Conservation (phyloP, 2,888 invertebrate species). For the Minunthozetes semirufus region DNA sequence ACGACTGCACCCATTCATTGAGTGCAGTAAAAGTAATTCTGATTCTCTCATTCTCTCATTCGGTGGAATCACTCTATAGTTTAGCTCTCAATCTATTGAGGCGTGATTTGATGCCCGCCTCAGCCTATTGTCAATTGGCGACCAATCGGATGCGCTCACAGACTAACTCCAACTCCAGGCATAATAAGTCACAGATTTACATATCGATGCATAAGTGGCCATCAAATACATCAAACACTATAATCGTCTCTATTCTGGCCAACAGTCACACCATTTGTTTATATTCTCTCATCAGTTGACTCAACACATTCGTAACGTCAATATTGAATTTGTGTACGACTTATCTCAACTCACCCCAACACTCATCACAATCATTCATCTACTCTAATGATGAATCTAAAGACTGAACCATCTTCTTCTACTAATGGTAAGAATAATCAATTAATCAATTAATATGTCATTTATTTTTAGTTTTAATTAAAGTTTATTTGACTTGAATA, state of each 20-base stretch:
- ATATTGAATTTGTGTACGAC: too few relatives aligned
- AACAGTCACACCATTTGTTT: background rate
- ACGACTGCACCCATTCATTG: conserved; percentile 30
- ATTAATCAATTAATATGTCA: too few relatives aligned
- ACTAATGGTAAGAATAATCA: background rate
- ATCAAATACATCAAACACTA: conserved; percentile 27
- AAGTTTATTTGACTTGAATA: too few relatives aligned
- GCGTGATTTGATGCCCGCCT: conserved; percentile 30
- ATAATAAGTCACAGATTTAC: conserved; percentile 30
- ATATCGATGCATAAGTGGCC: conserved; percentile 30
- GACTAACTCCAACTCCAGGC: conserved; percentile 8
- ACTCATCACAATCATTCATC: background rate
- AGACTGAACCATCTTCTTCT: background rate
- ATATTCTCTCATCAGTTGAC: background rate
- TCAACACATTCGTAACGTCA: background rate
- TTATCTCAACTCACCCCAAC: background rate
- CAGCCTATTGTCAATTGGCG: conserved; percentile 26
- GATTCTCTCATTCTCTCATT: background rate
- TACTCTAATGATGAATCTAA: background rate
- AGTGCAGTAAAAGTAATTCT: conserved; percentile 20
- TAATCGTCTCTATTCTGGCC: background rate
- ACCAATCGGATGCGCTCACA: conserved; percentile 14
- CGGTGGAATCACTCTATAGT: conserved; percentile 26
- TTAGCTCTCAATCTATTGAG: conserved; percentile 28
- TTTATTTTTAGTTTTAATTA: too few relatives aligned